Base-by-base conservation (phyloP, 1,140 invertebrate genomes). In the Pseudomyrmex concolor region DNA sequence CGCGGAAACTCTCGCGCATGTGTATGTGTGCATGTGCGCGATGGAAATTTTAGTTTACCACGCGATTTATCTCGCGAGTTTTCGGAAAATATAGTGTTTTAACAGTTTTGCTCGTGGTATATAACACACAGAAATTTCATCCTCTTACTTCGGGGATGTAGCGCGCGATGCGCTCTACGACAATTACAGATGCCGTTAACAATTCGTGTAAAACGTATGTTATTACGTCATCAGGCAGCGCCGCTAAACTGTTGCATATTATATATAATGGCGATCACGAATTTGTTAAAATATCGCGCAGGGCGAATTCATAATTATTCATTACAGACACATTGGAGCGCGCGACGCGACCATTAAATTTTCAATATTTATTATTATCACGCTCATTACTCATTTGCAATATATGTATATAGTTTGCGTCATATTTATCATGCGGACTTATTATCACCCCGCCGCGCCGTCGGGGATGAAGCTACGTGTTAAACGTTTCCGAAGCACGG, bases 301-400 rank as follows among this genome's bases (percentile, higher is more conserved):
- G 54, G 48, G 22, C 55, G 22, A 66, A 22, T 59, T 59, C 59
- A 71, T 50, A 70, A 59, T 34, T 62, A 71, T 80, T 71, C 76
- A 55, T 70, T 48, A 48, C 51, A 43, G n/a, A 57, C 54, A 48
- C 76, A 4, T 13, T 17, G 8, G 8, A n/a, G n/a, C 34, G 15
- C 34, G 15, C 51, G 48, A 57, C 34, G 64, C 63, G 22, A 10
- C 66, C 55, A 80, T 80, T 80, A 80, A 80, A 80, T 80, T 80
- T 80, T 48, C 76, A 71, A 60, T 48, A 71, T 19, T 80, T 80
- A 71, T 80, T 80, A 80, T 70, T 70, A 67, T 80, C 34, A 25
- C 66, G 74, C 34, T 78, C 63, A 68, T 68, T 68, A 68, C 68
- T 13, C 51, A 66, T 70, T 51, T 22, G 51, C 70, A 78, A 78